A percentile compares a stretch with the other conserved stretches of the same genome.
Conservation (phyloP, 2,797 vertebrate species). For the Onychomys arenicola region DNA sequence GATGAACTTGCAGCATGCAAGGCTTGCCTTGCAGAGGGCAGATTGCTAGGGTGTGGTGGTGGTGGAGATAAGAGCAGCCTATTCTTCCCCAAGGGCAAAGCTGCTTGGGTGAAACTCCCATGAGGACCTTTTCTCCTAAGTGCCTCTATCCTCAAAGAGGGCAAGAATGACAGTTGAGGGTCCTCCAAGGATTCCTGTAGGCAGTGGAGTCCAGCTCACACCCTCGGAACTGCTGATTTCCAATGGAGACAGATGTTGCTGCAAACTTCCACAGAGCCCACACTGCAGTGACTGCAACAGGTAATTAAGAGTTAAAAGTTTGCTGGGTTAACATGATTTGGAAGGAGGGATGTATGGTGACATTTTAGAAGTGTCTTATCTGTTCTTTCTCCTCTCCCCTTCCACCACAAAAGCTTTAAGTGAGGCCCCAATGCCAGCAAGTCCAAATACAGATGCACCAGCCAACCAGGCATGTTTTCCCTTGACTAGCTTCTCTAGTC, state of each 20-base stretch:
- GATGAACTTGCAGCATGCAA: background rate
- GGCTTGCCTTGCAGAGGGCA: background rate
- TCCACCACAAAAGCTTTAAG: background rate
- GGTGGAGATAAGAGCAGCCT: accelerated
- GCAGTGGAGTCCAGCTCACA: background rate
- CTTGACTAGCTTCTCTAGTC: background rate
- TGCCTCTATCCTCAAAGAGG: background rate
- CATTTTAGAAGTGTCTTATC: background rate
- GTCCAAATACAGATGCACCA: background rate
- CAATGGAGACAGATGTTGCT: background rate
- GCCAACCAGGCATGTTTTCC: background rate
- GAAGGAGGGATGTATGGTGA: background rate
- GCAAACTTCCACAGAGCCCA: background rate
- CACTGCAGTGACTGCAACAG: background rate
- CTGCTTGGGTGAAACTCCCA: background rate
- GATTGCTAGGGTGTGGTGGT: too few relatives aligned
- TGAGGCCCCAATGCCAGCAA: background rate
- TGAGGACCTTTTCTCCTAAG: background rate
- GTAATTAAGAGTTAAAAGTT: background rate
- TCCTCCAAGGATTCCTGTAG: background rate
- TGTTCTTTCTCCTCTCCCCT: background rate
- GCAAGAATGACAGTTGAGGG: background rate
- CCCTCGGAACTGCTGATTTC: background rate
- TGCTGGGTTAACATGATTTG: background rate
- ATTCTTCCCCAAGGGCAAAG: background rate